Percentiles rank a stretch among this genome's conserved stretches.
Conservation (phyloP, 2,797 vertebrate species). For the Diplodus puntazzo region DNA sequence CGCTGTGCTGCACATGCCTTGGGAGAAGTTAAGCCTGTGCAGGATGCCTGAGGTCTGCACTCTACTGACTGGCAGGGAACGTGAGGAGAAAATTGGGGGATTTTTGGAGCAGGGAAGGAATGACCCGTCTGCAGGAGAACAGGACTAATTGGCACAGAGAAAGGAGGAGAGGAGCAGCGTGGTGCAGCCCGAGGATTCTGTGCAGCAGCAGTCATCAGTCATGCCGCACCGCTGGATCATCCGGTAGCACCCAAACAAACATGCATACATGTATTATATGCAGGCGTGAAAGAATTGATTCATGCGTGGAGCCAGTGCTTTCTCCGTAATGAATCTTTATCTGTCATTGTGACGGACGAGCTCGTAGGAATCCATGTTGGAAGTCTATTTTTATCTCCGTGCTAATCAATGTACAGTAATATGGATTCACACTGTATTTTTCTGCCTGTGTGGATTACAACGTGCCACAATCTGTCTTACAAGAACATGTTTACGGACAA, state of each 20-base stretch:
- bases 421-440: not conserved
- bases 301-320: conserved; percentile 25
- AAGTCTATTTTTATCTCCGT: conserved; percentile 66
- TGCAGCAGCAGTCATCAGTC: conserved; percentile 77
- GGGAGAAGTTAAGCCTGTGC: conserved; percentile 54
- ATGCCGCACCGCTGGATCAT: conserved; percentile 56
- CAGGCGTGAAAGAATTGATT: conserved; percentile 30
- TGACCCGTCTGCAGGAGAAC: conserved; percentile 72
- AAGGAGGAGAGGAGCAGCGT: conserved; percentile 55
- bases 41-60: conserved; percentile 56
- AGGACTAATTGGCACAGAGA: conserved; percentile 78
- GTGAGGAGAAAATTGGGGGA: conserved; percentile 53
- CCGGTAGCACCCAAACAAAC: conserved; percentile 51
- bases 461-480: not conserved
- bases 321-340: conserved; percentile 67
- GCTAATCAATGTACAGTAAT: conserved; percentile 8
- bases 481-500: not conserved
- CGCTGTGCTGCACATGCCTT: conserved; percentile 48
- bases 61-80: conserved; percentile 46
- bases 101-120: conserved; percentile 50
- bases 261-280: conserved; percentile 45
- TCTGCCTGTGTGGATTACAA: not conserved
- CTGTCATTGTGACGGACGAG: conserved; percentile 64
- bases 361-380: conserved; percentile 27
- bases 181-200: conserved; percentile 65